phyloP scores from a whole-genome alignment of 2,888 invertebrate genomes.

The Scaptodrosophila latifasciaeformis region DNA sequence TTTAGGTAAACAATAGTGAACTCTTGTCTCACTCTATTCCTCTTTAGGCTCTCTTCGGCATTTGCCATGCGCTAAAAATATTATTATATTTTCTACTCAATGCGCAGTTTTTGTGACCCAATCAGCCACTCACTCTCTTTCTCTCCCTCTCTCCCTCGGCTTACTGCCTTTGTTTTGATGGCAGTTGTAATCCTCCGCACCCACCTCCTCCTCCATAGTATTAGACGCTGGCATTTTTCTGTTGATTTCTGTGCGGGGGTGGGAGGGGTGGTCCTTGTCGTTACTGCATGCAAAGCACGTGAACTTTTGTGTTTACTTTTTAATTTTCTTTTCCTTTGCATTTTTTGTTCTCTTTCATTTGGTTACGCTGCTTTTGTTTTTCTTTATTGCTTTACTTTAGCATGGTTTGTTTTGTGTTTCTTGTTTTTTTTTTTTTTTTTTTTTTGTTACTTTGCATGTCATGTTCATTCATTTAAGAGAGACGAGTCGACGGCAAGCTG shows the following conservation, averaged over 20 bases:
- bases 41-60: neutral
- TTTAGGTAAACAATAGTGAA: no score
- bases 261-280: conserved; percentile 3
- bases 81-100: no score
- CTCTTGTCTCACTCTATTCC: no score
- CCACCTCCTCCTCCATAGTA: neutral
- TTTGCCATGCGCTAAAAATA: neutral
- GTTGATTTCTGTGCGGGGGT: conserved; percentile 5
- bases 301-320: conserved; percentile 66
- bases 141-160: neutral
- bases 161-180: neutral
- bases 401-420: conserved; percentile 40
- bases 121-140: neutral
- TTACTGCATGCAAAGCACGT: conserved; percentile 52
- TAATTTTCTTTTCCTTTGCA: conserved; percentile 48
- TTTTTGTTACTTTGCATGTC: conserved; percentile 31
- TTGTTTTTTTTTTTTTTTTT: conserved; percentile 33
- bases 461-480: conserved; percentile 57
- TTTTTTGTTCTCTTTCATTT: conserved; percentile 12
- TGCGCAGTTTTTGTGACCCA: neutral
- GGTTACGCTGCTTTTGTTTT: conserved; percentile 39
- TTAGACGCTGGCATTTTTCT: no score
- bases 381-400: conserved; percentile 30
- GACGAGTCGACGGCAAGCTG: no score
- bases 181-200: neutral